Base-by-base conservation (phyloP, 2,888 invertebrate genomes). In the Boloria selene region DNA sequence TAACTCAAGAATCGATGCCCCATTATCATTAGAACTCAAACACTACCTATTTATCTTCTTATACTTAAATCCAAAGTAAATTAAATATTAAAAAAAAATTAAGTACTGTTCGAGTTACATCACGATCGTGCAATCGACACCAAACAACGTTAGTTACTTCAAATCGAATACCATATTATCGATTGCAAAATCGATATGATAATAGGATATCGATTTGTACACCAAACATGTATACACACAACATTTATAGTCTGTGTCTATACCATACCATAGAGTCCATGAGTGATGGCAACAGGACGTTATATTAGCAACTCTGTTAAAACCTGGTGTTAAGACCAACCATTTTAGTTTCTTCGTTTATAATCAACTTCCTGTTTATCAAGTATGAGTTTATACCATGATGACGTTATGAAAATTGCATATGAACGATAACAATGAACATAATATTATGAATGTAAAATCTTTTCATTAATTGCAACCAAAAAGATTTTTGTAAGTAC, bases 351-450 rank as follows among this genome's bases (percentile, higher is more conserved):
- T 64, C 71, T 71, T 71, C 68, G 71, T 72, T 70, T 73, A 70
- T 72, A 72, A 73, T 73, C 70, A 60, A 75, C 71, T 74, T 73
- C 73, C 73, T 71, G 70, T 72, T 70, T 69, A 67, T 65, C 68
- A 66, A 65, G 62, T 61, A 69, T 67, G 67, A 67, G 22, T 22
- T 22, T 22, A 22, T 22, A 22, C 22, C 2, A 22, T 22, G 22
- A 22, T 22, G 22, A 80, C 79, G 79, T 81, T 80, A 79, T 80
- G 82, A 76, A 82, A 80, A 78, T 75, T 75, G 75, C 73, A 75
- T 59, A 64, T 64, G 64, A 53, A 64, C 59, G 64, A 52, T 58
- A 64, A 59, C 52, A 58, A n/a, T 44, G 38, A 38, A 62, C 13
- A 44, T 55, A n/a, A n/a, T n/a, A 50, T 54, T 31, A 16, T 42